Evolutionary conservation across 2,888 invertebrate genomes (phyloP).

Genomic region (Andrena praecox): DNA sequence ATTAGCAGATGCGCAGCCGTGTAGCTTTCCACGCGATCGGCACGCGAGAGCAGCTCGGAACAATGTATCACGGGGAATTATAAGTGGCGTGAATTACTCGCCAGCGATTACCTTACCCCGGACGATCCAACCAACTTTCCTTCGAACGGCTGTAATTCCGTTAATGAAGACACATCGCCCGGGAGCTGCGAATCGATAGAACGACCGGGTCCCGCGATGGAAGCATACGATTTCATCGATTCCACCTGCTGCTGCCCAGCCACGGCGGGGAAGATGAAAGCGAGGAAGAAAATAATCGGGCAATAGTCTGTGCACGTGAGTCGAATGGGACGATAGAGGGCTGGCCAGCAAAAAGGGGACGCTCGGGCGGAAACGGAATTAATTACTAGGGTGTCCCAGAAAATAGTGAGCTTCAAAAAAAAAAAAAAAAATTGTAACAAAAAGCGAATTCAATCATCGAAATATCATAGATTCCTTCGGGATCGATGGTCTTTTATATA

Average conservation of each 20-base stretch:
- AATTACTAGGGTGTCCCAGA: no score
- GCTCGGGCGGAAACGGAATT: no score
- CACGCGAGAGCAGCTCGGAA: constrained; percentile 11
- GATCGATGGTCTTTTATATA: no score
- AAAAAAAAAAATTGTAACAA: no score
- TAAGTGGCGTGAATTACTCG: constrained; percentile 18
- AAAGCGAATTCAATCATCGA: no score
- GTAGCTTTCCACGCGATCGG: constrained; percentile 33
- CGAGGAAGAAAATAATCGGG: not conserved
- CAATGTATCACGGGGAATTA: constrained; percentile 31
- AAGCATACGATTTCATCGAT: not conserved
- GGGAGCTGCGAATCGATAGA: constrained; percentile 21
- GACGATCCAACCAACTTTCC: constrained; percentile 23
- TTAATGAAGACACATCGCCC: constrained; percentile 37
- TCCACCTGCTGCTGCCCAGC: not conserved
- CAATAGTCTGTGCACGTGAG: no score
- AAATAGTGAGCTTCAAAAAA: no score
- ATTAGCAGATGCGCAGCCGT: constrained; percentile 22
- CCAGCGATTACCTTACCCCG: not conserved
- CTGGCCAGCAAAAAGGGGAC: no score
- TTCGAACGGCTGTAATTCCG: constrained; percentile 33
- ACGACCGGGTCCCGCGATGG: not conserved
- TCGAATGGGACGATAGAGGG: not conserved
- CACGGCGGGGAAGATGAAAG: not conserved
- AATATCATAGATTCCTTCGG: no score